These are phyloP conservation scores for Pelodytes ibericus DNA, from an alignment of 2,797 vertebrate species.

Conservation along the genomic window DNA sequence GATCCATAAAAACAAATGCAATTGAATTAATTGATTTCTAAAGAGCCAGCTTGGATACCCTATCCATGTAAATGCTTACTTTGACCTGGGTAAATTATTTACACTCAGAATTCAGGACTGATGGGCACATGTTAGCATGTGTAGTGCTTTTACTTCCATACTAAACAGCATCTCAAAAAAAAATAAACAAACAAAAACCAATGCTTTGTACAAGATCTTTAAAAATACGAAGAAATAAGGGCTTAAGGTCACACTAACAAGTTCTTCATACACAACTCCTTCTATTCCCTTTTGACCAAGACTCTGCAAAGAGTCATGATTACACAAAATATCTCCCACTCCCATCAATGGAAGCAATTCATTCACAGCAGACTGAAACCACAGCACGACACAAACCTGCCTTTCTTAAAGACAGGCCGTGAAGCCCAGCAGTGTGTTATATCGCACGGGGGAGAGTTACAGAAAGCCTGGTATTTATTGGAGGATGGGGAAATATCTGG, in stretches of 20 bases:
- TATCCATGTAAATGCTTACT: no score
- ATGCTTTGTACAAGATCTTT: no score
- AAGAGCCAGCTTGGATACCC: no score
- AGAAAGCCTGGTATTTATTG: not conserved
- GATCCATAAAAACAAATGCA: no score
- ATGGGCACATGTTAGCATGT: no score
- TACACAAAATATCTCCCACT: not conserved
- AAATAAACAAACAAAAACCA: not conserved
- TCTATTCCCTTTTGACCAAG: not conserved
- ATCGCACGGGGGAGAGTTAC: not conserved
- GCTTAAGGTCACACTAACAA: no score
- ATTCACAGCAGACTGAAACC: not conserved
- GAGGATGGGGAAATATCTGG: no score
- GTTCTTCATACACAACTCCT: not conserved
- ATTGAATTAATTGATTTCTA: no score
- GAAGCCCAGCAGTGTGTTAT: not conserved
- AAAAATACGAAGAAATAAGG: not conserved
- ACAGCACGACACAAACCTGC: not conserved
- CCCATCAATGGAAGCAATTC: conserved; percentile 6
- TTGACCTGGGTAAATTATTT: no score
- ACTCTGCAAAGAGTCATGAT: not conserved
- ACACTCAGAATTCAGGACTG: no score
- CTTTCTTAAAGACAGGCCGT: not conserved
- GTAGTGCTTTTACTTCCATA: no score
- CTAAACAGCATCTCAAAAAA: not conserved